These are phyloP conservation scores for Andricus curvator DNA, from an alignment of 2,888 invertebrate species.

Conservation along the genomic window DNA sequence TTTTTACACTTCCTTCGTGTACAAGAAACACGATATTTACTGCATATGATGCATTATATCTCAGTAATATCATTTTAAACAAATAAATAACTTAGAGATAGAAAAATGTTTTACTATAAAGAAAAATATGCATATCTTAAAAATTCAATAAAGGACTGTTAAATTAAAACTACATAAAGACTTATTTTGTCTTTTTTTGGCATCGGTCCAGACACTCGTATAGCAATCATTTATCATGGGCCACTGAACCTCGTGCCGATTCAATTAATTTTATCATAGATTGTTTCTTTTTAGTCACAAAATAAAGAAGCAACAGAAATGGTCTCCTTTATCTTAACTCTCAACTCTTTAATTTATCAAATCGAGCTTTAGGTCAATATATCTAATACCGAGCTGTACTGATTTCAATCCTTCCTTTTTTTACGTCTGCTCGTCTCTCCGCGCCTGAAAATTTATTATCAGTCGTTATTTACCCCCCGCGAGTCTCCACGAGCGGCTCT, in stretches of 20 bases:
- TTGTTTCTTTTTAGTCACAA: not conserved
- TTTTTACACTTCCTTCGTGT: constrained; percentile 11
- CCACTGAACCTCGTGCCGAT: constrained; percentile 8
- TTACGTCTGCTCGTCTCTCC: not conserved
- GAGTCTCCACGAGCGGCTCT: not conserved
- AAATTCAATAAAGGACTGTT: not conserved
- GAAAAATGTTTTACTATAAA: not conserved
- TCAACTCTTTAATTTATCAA: not conserved
- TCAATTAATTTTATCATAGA: constrained; percentile 1
- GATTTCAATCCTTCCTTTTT: not conserved
- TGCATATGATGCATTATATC: not conserved
- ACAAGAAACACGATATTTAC: not conserved
- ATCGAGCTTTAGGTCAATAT: not conserved
- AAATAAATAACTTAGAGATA: not conserved
- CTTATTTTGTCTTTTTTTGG: constrained; percentile 1
- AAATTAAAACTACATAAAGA: constrained; percentile 1
- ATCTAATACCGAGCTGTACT: not conserved
- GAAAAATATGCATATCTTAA: not conserved
- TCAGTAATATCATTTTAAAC: not conserved
- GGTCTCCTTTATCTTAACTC: not conserved
- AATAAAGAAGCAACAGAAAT: not conserved
- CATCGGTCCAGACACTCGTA: not conserved
- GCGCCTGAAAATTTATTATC: constrained; percentile 5
- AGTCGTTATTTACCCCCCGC: constrained; percentile 16
- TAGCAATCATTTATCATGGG: not conserved